These are phyloP conservation scores for Eulemur coronatus DNA, from an alignment of 2,797 vertebrate genomes.

Conservation along the genomic window DNA sequence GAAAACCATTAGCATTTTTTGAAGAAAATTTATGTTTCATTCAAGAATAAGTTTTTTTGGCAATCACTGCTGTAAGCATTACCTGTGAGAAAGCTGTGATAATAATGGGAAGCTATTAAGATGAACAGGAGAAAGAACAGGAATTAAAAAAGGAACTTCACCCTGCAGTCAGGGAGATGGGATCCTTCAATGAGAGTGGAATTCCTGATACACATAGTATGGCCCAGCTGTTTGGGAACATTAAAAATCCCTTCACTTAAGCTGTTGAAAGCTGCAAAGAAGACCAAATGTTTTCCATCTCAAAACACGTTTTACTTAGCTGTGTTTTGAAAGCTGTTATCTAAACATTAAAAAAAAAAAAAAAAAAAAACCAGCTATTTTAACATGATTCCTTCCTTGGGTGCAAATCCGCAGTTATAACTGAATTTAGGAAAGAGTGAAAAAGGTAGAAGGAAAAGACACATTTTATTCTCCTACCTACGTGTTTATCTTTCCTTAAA, in stretches of 20 bases:
- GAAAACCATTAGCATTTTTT: neutral
- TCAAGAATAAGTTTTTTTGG: neutral
- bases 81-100: neutral
- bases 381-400: slow-evolving; percentile 80
- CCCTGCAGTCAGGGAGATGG: neutral
- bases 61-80: neutral
- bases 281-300: slow-evolving; percentile 84
- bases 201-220: slow-evolving; percentile 45
- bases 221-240: slow-evolving; percentile 78
- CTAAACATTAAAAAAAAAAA: slow-evolving; percentile 80
- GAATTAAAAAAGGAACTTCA: neutral
- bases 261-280: slow-evolving; percentile 82
- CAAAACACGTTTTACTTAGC: slow-evolving; percentile 80
- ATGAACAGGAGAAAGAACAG: neutral
- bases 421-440: slow-evolving; percentile 76
- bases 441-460: slow-evolving; percentile 67
- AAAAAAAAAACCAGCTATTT: slow-evolving; percentile 77
- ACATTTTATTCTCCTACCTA: slow-evolving; percentile 76
- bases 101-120: neutral
- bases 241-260: slow-evolving; percentile 75
- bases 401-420: slow-evolving; percentile 79
- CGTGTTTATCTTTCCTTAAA: slow-evolving; percentile 81
- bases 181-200: slow-evolving; percentile 45
- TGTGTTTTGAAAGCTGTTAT: slow-evolving; percentile 82
- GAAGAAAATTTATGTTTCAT: neutral